Evolutionary conservation across 2,888 invertebrate genomes (phyloP).

Genomic region (Drosophila setosimentum): DNA sequence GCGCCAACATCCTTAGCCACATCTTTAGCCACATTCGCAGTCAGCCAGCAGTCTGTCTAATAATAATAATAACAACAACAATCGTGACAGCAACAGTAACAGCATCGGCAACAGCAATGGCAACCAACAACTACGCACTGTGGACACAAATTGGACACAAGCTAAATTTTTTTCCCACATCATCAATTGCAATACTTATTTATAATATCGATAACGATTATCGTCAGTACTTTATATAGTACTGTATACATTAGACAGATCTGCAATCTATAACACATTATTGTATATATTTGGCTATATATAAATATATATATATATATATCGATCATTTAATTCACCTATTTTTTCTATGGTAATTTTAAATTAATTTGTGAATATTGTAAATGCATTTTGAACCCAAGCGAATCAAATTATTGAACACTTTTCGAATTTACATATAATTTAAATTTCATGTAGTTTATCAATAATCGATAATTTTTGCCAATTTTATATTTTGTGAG

Average conservation of each 20-base stretch:
- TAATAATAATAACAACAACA: constrained; percentile 41
- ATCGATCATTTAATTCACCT: not conserved
- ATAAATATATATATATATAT: not conserved
- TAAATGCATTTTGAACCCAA: not conserved
- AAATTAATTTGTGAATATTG: not conserved
- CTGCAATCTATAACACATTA: not conserved
- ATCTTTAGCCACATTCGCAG: constrained; percentile 46
- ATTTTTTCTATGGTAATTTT: not conserved
- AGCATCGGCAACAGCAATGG: constrained; percentile 19
- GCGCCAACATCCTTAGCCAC: constrained; percentile 36
- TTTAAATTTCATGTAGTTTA: not conserved
- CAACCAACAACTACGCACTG: constrained; percentile 24
- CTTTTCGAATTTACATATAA: not conserved
- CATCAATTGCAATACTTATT: not conserved
- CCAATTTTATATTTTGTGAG: not conserved
- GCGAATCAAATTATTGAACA: not conserved
- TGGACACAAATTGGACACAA: constrained; percentile 21
- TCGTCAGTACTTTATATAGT: not conserved
- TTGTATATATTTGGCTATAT: not conserved
- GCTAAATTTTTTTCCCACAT: not conserved
- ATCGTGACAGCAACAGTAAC: constrained; percentile 10
- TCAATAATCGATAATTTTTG: not conserved
- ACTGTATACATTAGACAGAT: not conserved
- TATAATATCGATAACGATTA: not conserved
- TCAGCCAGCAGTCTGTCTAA: constrained; percentile 54